Evolutionary conservation across 2,113 vertebrate genomes (phyloP).

Genomic region (Psilopsiagon aymara): DNA sequence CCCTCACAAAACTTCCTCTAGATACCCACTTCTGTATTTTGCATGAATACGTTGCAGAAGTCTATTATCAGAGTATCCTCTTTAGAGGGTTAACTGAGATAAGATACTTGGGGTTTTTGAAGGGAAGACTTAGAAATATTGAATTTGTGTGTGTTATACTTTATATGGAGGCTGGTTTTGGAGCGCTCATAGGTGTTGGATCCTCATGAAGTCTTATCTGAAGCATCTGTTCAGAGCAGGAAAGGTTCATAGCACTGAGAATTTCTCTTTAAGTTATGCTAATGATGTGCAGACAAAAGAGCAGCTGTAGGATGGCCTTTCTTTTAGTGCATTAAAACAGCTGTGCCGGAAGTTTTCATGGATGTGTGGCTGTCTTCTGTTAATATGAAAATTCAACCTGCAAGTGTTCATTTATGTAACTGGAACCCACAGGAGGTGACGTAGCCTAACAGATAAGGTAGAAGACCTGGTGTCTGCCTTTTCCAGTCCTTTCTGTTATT

Average conservation of each 20-base stretch:
- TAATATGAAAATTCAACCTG: neutral
- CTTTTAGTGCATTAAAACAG: rapidly evolving
- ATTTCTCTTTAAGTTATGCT: neutral
- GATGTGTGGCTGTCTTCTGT: neutral
- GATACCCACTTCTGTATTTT: rapidly evolving
- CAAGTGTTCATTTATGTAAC: neutral
- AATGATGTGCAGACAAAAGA: neutral
- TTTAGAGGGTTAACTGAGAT: neutral
- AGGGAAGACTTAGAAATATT: neutral
- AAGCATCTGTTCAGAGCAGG: rapidly evolving
- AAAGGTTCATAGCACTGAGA: neutral
- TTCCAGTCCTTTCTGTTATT: neutral
- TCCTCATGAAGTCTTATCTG: rapidly evolving
- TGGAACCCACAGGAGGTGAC: rapidly evolving
- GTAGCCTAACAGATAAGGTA: neutral
- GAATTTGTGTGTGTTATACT: neutral
- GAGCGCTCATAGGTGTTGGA: neutral
- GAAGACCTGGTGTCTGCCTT: neutral
- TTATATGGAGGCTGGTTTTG: neutral
- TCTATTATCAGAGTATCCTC: neutral
- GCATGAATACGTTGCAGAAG: neutral
- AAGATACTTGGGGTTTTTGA: neutral
- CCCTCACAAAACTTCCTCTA: neutral
- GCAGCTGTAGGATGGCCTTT: rapidly evolving
- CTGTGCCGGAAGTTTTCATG: neutral